phyloP scores from a whole-genome alignment of 2,888 invertebrate species.

The Poecilus cupreus region DNA sequence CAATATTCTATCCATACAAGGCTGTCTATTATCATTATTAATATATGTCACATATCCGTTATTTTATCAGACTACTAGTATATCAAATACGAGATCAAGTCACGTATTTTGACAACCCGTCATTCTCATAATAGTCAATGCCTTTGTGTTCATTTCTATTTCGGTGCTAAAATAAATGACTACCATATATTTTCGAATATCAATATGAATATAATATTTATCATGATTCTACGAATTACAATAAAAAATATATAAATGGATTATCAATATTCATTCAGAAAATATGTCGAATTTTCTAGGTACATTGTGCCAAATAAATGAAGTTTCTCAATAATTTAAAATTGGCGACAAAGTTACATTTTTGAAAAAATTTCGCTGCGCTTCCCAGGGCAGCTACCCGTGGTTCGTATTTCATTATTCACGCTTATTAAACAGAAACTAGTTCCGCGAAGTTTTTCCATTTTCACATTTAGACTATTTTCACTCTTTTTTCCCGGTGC shows the following conservation, averaged over 20 bases:
- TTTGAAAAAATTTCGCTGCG: background rate
- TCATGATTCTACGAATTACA: background rate
- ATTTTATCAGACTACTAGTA: background rate
- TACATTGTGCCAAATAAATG: background rate
- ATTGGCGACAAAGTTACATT: slow-evolving; percentile 3
- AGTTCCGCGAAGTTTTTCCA: slow-evolving; percentile 55
- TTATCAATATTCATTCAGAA: too few species aligned
- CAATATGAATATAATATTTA: background rate
- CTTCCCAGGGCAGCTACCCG: background rate
- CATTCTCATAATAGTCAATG: background rate
- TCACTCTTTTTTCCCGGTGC: slow-evolving; percentile 21
- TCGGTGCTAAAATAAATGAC: background rate
- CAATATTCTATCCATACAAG: too few species aligned
- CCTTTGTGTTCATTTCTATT: background rate
- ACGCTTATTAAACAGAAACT: slow-evolving; percentile 59
- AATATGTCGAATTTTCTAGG: too few species aligned
- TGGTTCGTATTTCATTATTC: slow-evolving; percentile 57
- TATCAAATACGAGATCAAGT: background rate
- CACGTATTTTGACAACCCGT: background rate
- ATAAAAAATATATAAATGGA: background rate
- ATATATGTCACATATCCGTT: too few species aligned
- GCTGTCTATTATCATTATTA: too few species aligned
- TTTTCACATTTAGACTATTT: slow-evolving; percentile 53
- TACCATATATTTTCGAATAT: background rate
- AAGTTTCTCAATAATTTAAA: slow-evolving; percentile 8